phyloP scores from a whole-genome alignment of 2,888 invertebrate species.

The Phrixothrix hirtus region DNA sequence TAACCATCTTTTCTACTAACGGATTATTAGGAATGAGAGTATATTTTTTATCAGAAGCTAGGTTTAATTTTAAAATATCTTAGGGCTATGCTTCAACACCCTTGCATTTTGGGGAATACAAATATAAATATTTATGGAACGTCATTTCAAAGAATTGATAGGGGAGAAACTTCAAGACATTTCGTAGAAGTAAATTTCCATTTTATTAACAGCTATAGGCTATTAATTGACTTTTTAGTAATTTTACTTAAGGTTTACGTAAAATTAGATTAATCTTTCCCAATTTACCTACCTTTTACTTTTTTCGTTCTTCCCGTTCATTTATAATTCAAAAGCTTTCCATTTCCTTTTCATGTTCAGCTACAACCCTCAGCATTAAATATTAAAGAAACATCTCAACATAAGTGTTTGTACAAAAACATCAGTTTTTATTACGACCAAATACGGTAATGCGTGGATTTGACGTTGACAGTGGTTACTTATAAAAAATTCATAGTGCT shows the following conservation, averaged over 20 bases:
- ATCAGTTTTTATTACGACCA: constrained; percentile 17
- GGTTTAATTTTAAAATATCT: constrained; percentile 21
- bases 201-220: too few relatives aligned
- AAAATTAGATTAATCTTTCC: too few relatives aligned
- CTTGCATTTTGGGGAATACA: constrained; percentile 6
- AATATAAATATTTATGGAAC: constrained; percentile 27
- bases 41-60: too few relatives aligned
- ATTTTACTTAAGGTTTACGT: too few relatives aligned
- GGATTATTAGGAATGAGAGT: too few relatives aligned
- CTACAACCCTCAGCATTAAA: constrained; percentile 23
- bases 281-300: constrained; percentile 3
- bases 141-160: constrained; percentile 20
- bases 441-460: constrained; percentile 11
- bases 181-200: too few relatives aligned
- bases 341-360: constrained; percentile 20
- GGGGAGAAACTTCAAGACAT: constrained; percentile 17
- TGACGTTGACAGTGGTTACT: constrained; percentile 13
- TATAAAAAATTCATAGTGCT: too few relatives aligned
- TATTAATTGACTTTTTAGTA: too few relatives aligned
- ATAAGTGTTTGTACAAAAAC: constrained; percentile 19
- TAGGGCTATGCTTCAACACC: constrained; percentile 18
- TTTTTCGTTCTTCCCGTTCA: constrained; percentile 4
- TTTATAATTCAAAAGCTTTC: constrained; percentile 26
- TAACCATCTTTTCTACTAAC: too few relatives aligned
- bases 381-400: constrained; percentile 26